Percentiles rank a stretch among this genome's conserved stretches.
Conservation (phyloP, 2,888 invertebrate species). For the Ceramica pisi region DNA sequence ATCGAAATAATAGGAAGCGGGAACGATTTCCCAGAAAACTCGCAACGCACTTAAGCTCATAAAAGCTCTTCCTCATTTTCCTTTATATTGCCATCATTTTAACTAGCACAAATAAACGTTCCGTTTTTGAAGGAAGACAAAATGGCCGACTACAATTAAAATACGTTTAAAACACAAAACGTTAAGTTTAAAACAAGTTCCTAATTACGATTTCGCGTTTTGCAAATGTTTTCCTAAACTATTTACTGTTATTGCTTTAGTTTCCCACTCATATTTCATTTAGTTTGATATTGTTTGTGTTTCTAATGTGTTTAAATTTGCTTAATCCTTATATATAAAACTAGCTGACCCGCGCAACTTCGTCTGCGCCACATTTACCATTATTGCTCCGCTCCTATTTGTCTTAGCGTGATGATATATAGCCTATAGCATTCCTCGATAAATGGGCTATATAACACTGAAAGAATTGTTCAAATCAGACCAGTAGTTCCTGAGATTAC, state of each 20-base stretch:
- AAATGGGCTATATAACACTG: too few species aligned
- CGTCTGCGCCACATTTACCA: too few species aligned
- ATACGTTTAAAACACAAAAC: conserved; percentile 56
- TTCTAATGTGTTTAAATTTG: not conserved
- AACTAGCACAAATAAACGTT: conserved; percentile 29
- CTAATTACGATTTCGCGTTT: conserved; percentile 67
- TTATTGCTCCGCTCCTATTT: too few species aligned
- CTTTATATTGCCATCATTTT: conserved; percentile 1
- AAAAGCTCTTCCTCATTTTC: not conserved
- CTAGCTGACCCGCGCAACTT: too few species aligned
- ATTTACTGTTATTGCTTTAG: conserved; percentile 59
- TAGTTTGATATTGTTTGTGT: conserved; percentile 25
- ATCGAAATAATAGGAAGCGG: not conserved
- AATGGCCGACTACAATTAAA: conserved; percentile 56
- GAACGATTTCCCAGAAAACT: conserved; percentile 1
- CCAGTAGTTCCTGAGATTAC: too few species aligned
- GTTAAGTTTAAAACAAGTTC: conserved; percentile 59
- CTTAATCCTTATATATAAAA: too few species aligned
- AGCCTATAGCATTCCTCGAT: too few species aligned
- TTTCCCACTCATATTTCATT: conserved; percentile 47
- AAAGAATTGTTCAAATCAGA: too few species aligned
- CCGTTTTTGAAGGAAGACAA: conserved; percentile 47
- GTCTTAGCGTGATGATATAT: too few species aligned
- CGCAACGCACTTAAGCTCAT: not conserved
- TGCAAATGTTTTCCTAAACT: conserved; percentile 59